A percentile compares a stretch with the other conserved stretches of the same genome.
phyloP scores from a whole-genome alignment of 2,797 vertebrate genomes.

The Hydrophis major region DNA sequence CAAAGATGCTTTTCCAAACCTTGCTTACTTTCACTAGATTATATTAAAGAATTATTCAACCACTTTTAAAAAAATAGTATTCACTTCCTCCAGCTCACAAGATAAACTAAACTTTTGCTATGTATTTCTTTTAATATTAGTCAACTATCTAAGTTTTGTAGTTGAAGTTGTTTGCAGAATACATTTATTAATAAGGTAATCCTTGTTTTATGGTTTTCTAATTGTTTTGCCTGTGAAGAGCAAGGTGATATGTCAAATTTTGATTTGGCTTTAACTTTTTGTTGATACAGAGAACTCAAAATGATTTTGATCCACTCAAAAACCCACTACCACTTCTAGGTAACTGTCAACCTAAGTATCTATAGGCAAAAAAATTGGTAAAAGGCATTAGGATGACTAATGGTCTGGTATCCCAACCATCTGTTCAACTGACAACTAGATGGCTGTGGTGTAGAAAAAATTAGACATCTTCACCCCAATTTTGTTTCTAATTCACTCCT shows the following conservation, averaged over 20 bases:
- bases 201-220: neutral
- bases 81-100: neutral
- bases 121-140: neutral
- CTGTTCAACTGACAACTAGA: neutral
- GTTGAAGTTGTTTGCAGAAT: neutral
- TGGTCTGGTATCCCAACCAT: neutral
- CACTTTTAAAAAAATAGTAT: constrained; percentile 29
- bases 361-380: neutral
- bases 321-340: neutral
- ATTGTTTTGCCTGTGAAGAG: neutral
- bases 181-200: neutral
- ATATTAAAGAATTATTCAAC: constrained; percentile 58
- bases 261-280: neutral
- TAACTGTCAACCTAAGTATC: neutral
- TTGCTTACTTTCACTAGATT: constrained; percentile 57
- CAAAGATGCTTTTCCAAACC: constrained; percentile 59
- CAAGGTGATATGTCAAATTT: neutral
- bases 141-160: neutral
- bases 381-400: neutral
- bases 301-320: constrained; percentile 3
- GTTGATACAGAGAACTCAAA: neutral
- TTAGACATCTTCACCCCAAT: neutral
- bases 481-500: neutral
- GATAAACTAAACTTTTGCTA: neutral
- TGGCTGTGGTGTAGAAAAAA: neutral